These are phyloP conservation scores for Arenaria interpres DNA, from an alignment of 2,113 vertebrate genomes.

Conservation along the genomic window DNA sequence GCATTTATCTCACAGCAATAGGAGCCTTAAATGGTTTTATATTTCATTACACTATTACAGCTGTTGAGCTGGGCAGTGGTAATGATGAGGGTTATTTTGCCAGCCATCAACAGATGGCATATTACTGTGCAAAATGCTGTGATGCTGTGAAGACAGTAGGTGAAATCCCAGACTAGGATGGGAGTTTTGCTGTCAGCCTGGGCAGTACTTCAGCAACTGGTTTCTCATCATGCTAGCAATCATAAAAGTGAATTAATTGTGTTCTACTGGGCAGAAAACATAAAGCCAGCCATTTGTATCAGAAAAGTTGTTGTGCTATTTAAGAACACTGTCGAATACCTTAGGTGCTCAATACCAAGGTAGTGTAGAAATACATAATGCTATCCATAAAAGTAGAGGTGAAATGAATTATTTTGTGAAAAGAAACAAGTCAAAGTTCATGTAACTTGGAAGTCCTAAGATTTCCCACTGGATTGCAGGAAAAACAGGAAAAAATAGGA, in stretches of 20 bases:
- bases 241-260: not conserved
- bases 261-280: not conserved
- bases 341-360: not conserved
- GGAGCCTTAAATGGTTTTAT: not conserved
- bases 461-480: not conserved
- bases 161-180: not conserved
- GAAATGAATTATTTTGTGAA: not conserved
- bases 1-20: not conserved
- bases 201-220: not conserved
- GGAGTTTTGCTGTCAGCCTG: not conserved
- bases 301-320: not conserved
- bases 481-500: not conserved
- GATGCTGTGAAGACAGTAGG: not conserved
- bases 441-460: not conserved
- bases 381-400: not conserved
- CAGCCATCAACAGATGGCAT: conserved; percentile 46
- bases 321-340: not conserved
- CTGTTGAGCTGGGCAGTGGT: conserved; percentile 27
- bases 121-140: not conserved
- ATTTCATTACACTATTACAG: conserved; percentile 14
- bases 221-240: not conserved
- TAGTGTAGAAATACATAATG: not conserved
- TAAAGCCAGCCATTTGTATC: not conserved
- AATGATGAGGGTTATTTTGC: not conserved
- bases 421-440: not conserved